phyloP scores from a whole-genome alignment of 2,113 vertebrate species.

The Vulpes ferrilata region DNA sequence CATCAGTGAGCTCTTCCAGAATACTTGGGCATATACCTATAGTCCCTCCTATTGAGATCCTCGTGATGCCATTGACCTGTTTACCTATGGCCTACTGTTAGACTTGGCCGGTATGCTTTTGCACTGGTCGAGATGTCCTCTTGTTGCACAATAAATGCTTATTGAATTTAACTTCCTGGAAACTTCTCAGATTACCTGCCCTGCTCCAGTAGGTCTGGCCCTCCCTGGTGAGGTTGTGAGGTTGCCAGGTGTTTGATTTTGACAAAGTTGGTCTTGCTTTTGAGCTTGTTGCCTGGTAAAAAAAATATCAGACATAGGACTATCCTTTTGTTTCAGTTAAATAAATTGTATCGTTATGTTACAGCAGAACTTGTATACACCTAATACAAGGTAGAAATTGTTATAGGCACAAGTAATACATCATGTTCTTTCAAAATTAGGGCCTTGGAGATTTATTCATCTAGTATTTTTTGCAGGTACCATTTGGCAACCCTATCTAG shows the following conservation, averaged over 20 bases:
- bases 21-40: background rate
- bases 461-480: conserved; percentile 10
- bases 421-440: conserved; percentile 34
- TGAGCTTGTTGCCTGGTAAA: background rate
- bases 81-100: conserved; percentile 29
- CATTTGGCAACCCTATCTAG: background rate
- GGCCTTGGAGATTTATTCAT: background rate
- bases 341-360: conserved; percentile 7
- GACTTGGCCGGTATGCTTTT: background rate
- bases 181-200: conserved; percentile 42
- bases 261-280: background rate
- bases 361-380: background rate
- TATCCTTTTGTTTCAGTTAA: background rate
- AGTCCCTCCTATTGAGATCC: background rate
- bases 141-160: conserved; percentile 35
- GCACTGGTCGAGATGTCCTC: background rate
- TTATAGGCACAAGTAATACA: background rate
- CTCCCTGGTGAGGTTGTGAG: background rate
- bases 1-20: background rate
- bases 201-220: background rate
- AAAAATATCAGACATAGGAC: background rate
- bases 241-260: conserved; percentile 54
- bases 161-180: conserved; percentile 68
- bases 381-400: background rate
- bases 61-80: background rate